Evolutionary conservation across 2,888 invertebrate species (phyloP).

Genomic region (Escarpia spicata): DNA sequence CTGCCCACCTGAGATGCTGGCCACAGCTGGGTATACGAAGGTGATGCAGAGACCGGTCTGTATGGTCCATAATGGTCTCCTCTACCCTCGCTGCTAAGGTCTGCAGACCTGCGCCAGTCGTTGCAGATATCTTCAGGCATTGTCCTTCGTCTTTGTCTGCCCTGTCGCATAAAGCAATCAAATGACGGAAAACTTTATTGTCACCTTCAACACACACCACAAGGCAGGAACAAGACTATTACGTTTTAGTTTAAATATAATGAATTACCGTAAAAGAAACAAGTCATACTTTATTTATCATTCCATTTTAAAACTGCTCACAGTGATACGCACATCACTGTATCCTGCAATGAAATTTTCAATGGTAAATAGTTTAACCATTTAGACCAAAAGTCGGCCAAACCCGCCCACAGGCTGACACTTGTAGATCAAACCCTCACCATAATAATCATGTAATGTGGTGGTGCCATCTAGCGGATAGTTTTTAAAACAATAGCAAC

Average conservation of each 20-base stretch:
- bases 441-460: too few relatives aligned
- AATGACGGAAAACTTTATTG: background rate
- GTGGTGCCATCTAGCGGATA: too few relatives aligned
- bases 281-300: background rate
- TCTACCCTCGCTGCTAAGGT: constrained; percentile 67
- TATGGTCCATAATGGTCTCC: constrained; percentile 68
- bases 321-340: background rate
- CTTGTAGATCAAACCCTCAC: too few relatives aligned
- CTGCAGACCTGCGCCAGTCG: constrained; percentile 67
- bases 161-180: background rate
- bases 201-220: background rate
- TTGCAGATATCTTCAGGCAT: constrained; percentile 66
- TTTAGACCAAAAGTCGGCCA: too few relatives aligned
- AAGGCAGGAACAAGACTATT: background rate
- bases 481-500: too few relatives aligned
- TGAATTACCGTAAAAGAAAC: background rate
- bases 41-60: constrained; percentile 69
- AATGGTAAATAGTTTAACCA: background rate
- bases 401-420: too few relatives aligned
- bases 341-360: background rate
- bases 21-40: constrained; percentile 66
- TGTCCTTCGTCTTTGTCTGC: constrained; percentile 9
- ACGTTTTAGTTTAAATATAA: background rate
- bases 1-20: constrained; percentile 49
- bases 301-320: background rate